These are phyloP conservation scores for Rhinoptilus africanus DNA, from an alignment of 2,113 vertebrate genomes.

Conservation along the genomic window DNA sequence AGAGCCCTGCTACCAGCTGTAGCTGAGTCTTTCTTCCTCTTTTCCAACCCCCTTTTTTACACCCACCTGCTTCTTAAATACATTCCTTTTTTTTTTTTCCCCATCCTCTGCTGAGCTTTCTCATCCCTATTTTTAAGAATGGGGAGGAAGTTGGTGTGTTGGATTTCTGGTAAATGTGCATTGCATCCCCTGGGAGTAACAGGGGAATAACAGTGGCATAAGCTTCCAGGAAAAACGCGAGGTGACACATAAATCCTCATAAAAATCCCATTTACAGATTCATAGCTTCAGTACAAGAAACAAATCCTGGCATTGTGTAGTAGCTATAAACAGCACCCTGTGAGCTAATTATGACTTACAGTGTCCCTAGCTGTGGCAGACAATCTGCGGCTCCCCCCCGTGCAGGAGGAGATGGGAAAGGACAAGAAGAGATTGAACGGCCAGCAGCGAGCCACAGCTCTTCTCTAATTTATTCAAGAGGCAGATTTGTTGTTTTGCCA, in stretches of 20 bases:
- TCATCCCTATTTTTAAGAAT: slow-evolving; percentile 43
- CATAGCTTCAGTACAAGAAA: slow-evolving; percentile 50
- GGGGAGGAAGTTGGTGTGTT: not conserved
- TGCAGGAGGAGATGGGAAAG: not conserved
- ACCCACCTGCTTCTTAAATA: slow-evolving; percentile 65
- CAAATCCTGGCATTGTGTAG: slow-evolving; percentile 57
- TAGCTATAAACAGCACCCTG: slow-evolving; percentile 51
- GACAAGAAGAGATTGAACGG: not conserved
- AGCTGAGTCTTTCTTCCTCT: slow-evolving; percentile 45
- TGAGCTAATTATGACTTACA: slow-evolving; percentile 62
- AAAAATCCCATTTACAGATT: slow-evolving; percentile 67
- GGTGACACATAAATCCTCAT: slow-evolving; percentile 60
- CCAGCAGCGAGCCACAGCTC: not conserved
- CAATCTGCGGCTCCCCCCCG: not conserved
- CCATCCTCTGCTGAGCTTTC: slow-evolving; percentile 18
- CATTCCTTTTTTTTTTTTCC: slow-evolving; percentile 14
- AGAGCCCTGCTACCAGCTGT: slow-evolving; percentile 49
- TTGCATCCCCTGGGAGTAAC: not conserved
- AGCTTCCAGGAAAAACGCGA: slow-evolving; percentile 63
- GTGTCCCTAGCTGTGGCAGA: slow-evolving; percentile 11
- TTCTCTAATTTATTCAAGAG: slow-evolving; percentile 7
- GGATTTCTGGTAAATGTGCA: slow-evolving; percentile 44
- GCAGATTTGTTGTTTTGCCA: not conserved
- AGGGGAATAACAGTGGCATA: slow-evolving; percentile 27
- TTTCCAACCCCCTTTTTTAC: not conserved